Conservation (phyloP, 2,797 vertebrate genomes). For the Channallabes apus region DNA sequence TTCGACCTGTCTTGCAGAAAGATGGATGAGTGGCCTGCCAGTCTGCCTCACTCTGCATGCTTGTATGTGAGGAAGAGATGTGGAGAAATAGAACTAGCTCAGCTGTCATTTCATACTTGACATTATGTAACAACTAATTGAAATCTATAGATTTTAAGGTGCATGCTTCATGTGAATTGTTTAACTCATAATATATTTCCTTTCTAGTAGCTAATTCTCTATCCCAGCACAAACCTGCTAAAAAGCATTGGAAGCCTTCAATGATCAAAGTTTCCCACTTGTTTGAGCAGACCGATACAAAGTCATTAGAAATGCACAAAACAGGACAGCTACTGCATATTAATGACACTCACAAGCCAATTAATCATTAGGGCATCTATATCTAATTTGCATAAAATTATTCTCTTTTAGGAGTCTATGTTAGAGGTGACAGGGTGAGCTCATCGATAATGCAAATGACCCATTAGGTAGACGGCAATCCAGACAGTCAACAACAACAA, state of each 20-base stretch:
- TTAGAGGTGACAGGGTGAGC: constrained; percentile 96
- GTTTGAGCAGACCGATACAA: constrained; percentile 90
- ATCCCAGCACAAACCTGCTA: constrained; percentile 70
- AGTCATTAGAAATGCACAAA: constrained; percentile 99
- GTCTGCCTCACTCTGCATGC: constrained; percentile 27
- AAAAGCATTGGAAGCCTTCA: constrained; percentile 71
- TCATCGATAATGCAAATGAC: constrained; percentile 99
- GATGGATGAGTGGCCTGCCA: constrained; percentile 55
- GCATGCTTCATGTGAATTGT: not conserved
- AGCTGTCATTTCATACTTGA: not conserved
- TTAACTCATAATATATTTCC: constrained; percentile 8
- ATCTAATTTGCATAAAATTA: constrained; percentile 99
- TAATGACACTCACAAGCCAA: constrained; percentile 95
- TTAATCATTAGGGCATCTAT: constrained; percentile 99
- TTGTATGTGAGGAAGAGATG: not conserved
- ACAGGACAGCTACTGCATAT: constrained; percentile 96
- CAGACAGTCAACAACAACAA: constrained; percentile 67
- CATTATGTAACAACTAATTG: not conserved
- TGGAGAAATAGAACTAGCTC: not conserved
- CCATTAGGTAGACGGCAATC: constrained; percentile 83
- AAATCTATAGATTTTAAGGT: not conserved
- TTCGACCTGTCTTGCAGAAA: constrained; percentile 59
- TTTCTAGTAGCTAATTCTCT: constrained; percentile 28
- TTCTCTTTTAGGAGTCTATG: constrained; percentile 97
- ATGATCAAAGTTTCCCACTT: constrained; percentile 85